Evolutionary conservation across 2,797 vertebrate species (phyloP), one percentile per base, ranked within the genome.

Genomic region (Eupleurogrammus muticus): DNA sequence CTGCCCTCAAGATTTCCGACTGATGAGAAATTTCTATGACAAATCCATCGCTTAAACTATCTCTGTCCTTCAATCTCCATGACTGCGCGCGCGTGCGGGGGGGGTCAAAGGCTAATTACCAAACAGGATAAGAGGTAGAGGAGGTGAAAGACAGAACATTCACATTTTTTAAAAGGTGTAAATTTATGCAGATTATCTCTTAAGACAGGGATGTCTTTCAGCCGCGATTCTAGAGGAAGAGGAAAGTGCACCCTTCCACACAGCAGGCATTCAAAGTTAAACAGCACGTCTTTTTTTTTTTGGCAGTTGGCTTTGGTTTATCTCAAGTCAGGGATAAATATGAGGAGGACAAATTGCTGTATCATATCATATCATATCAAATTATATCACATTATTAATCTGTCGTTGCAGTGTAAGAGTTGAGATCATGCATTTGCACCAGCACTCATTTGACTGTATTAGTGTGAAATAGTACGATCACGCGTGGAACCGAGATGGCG

Each of bases 81-180:
- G 71, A 49, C 79, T 75, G 73, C 55, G 14, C 68, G 81, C 89
- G 85, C 85, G 73, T 56, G 76, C 87, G 87, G 44, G 71, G 73
- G 57, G 75, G 89, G 87, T 91, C 89, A 90, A 66, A 90, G 85
- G 87, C 80, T 93, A 92, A 93, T 92, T 91, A 87, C 79, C 79
- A 85, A 87, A 86, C 81, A 80, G 86, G 80, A 90, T 78, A 83
- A 89, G 87, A 87, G 81, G 77, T 70, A 81, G 58, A 78, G 40
- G 56, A 77, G 54, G 77, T 81, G 78, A 78, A 79, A 84, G 86
- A 84, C 59, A 73, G 79, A 71, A 64, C 40, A 58, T 81, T 83
- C 81, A 78, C 73, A 66, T 83, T 84, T 86, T 82, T 70, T 73
- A 77, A 82, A 84, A 86, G 87, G 84, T 90, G 89, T 81, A 81